Evolutionary conservation across 2,888 invertebrate genomes (phyloP), one percentile per base, ranked within the genome.

Genomic region (Lacanobia wlatinum): DNA sequence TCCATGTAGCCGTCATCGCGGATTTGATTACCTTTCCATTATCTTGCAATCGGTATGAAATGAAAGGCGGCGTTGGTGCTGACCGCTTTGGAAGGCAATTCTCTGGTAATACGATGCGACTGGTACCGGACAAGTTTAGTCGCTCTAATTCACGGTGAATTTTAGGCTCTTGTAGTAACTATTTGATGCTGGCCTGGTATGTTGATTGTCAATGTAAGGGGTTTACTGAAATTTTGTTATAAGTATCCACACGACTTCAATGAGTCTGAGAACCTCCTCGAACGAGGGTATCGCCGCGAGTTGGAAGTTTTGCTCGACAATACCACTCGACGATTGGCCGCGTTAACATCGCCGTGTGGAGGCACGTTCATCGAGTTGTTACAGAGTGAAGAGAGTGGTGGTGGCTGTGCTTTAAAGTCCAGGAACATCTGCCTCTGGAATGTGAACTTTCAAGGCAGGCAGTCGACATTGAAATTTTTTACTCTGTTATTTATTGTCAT

Each of bases 21-120:
- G 78, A 87, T 88, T 89, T 89, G 86, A 91, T 90, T 90, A 88
- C 89, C 91, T 92, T 91, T 92, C 91, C 88, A 90, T 91, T 91
- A 86, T 85, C 90, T 85, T 84, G 87, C 87, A 87, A 88, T 89
- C 84, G 85, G 87, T 87, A 84, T 71, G 78, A 87, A 88, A 90
- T 88, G 87, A 89, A 90, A 90, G 88, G 85, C 83, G 70, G 74
- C 76, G 71, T 73, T 53, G n/a, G 73, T 55, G 66, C 72, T 73
- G 69, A 66, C 65, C 72, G 65, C 71, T 70, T 78, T 82, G 76
- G 79, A 74, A 85, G 73, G 74, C 76, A 82, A 84, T 83, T 81
- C 83, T 76, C 84, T 40, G 50, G 76, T 84, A 83, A 85, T 85
- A 77, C 58, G 76, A 84, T 80, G 82, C 77, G 85, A 85, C 85